A percentile compares a stretch with the other conserved stretches of the same genome.
Evolutionary conservation across 2,797 vertebrate genomes (phyloP).

Genomic region (Tauraco hartlaubi): DNA sequence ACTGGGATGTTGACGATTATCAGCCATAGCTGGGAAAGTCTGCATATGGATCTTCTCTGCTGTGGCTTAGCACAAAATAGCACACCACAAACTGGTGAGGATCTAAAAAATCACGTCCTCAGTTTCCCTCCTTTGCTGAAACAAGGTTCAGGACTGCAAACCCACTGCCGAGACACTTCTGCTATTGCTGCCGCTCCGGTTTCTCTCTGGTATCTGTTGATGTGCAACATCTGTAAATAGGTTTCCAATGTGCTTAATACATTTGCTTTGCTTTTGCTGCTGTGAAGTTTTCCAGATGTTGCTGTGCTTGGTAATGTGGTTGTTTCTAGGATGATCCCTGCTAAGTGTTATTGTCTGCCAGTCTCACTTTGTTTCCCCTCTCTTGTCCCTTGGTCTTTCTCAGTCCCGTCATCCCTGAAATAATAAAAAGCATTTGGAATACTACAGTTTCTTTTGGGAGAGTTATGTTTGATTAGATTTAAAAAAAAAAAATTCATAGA

Average conservation of each 20-base stretch:
- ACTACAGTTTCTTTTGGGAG: background rate
- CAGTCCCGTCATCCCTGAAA: background rate
- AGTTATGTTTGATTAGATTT: background rate
- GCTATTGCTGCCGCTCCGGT: background rate
- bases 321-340: background rate
- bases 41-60: background rate
- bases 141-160: background rate
- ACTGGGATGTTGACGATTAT: accelerated
- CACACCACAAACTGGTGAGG: accelerated
- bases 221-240: background rate
- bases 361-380: background rate
- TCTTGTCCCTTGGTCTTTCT: background rate
- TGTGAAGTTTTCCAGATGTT: background rate
- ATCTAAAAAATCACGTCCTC: background rate
- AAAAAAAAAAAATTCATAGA: background rate
- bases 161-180: background rate
- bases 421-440: background rate
- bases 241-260: background rate
- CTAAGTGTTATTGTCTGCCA: background rate
- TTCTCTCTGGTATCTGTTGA: background rate
- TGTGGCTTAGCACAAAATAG: background rate
- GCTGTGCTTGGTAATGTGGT: background rate
- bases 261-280: background rate
- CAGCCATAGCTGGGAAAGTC: background rate
- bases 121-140: accelerated